A percentile compares a stretch with the other conserved stretches of the same genome.
These are phyloP conservation scores for Yponomeuta sedellus DNA, from an alignment of 2,888 invertebrate genomes.

Conservation along the genomic window DNA sequence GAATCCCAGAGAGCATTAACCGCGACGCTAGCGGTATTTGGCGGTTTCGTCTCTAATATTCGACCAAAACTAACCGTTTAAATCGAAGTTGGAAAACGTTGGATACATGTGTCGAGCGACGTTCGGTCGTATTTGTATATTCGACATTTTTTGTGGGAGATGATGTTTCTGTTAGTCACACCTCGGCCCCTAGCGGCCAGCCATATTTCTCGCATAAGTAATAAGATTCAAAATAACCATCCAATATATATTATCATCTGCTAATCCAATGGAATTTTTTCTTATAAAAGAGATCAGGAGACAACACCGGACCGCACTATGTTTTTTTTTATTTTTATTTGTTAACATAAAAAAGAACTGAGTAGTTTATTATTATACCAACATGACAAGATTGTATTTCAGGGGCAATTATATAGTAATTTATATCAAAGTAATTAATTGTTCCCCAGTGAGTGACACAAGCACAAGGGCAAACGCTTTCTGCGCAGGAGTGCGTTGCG, in stretches of 20 bases:
- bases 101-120: conserved; percentile 6
- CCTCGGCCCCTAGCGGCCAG: conserved; percentile 44
- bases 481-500: conserved; percentile 63
- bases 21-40: conserved; percentile 71
- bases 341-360: no score
- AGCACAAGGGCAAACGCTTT: conserved; percentile 71
- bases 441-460: conserved; percentile 28
- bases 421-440: background rate
- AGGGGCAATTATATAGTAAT: no score
- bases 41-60: conserved; percentile 69
- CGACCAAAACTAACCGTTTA: conserved; percentile 58
- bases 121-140: conserved; percentile 46
- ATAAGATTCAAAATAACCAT: conserved; percentile 20
- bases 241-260: conserved; percentile 2
- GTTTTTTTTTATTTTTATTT: no score
- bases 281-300: background rate
- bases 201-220: conserved; percentile 27
- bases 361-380: background rate
- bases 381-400: no score
- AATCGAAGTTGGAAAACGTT: conserved; percentile 25
- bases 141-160: conserved; percentile 49
- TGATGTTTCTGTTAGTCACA: conserved; percentile 61
- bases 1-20: conserved; percentile 74
- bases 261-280: background rate
- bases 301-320: no score